Evolutionary conservation across 2,888 invertebrate genomes (phyloP), one percentile per base, ranked within the genome.

Genomic region (Acanthosepion esculentum): DNA sequence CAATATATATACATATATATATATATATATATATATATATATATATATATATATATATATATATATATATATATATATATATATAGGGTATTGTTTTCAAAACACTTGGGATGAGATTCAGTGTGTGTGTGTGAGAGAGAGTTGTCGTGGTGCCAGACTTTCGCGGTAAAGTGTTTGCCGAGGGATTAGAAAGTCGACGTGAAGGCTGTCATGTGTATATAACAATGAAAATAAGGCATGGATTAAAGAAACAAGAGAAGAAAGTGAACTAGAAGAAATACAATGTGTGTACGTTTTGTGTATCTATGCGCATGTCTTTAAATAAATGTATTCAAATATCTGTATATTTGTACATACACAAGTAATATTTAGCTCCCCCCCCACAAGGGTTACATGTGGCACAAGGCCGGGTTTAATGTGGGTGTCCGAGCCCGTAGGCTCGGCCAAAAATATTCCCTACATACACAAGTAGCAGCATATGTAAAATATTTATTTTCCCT

Each of bases 191-290:
- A n/a, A 33, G 78, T n/a, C 78, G 78, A 78, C 78, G 33, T 78
- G n/a, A 78, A 78, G 78, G 78, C 78, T 78, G 78, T 78, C 15
- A 78, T n/a, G n/a, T 78, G 78, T n/a, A 78, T 78, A 78, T n/a
- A 33, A 78, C n/a, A 78, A 78, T 78, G 33, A 78, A 78, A 10
- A 15, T 18, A n/a, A n/a, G 12, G 12, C n/a, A 78, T 12, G 78
- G 12, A 33, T n/a, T n/a, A 78, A 5, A 15, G 78, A n/a, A 59
- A 59, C 59, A 23, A 59, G 20, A 59, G 59, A 59, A 59, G 59
- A 59, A 59, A 59, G 59, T 23, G 23, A 59, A 59, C 20, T 20
- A 59, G 59, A 78, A n/a, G 78, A 78, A 78, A 78, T 78, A 12
- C 33, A 78, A 78, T 78, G 18, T n/a, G 78, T n/a, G 78, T 78